Base-by-base conservation (phyloP, 2,113 vertebrate genomes). In the Ellobius talpinus region DNA sequence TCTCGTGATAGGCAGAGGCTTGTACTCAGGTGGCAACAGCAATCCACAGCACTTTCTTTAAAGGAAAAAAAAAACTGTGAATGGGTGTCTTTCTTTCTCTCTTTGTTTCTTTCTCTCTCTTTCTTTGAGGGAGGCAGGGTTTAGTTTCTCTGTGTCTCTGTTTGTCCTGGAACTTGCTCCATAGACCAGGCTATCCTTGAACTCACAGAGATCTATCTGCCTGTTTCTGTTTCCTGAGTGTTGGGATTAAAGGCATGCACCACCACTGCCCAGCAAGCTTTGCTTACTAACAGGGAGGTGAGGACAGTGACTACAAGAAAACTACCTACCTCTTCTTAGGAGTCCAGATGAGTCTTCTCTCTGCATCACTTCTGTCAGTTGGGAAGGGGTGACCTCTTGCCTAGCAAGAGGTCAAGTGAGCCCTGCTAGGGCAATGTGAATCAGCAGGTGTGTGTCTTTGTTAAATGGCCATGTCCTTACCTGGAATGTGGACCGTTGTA, bases 11-110 rank as follows among this genome's bases (percentile, higher is more conserved):
- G 33, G 63, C 0, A 0, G 26, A 14, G 79, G 31, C n/a, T 47
- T 82, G n/a, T 93, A 61, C 87, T 77, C 33, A 88, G 61, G 1
- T 90, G 52, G 79, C 79, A 90, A 72, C 66, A 94, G 36, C 36
- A 85, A 63, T 50, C 61, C 47, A 63, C 13, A 4, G 81, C 7
- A 70, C 29, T 87, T 91, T 96, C 55, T 92, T 91, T 55, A 55
- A n/a, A n/a, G 68, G 36, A 72, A 72, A 70, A 68, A 72, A 72
- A n/a, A 36, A 7, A 7, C 68, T 7, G 23, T 82, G n/a, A 61
- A 58, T 26, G 36, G 23, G 6, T 82, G 33, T 81, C 12, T 82
- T 39, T 58, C 68, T 17, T n/a, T 36, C 68, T 33, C n/a, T n/a
- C 17, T 19, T 5, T 58, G 5, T 19, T 58, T 58, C 19, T 81